These are phyloP conservation scores for Megaceryle torquata DNA, from an alignment of 2,113 vertebrate genomes.

Conservation along the genomic window DNA sequence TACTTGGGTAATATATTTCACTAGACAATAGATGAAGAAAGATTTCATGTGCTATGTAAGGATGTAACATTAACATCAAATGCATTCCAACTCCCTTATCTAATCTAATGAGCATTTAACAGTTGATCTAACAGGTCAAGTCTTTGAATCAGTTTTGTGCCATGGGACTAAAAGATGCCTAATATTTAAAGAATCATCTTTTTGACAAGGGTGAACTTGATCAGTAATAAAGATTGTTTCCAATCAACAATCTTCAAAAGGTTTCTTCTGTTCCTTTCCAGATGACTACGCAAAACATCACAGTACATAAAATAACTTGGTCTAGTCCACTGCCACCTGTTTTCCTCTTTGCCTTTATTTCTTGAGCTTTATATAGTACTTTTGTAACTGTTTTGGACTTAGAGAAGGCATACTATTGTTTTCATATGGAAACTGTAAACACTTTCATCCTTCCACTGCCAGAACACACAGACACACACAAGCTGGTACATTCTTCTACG, in stretches of 20 bases:
- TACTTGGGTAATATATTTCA: neutral
- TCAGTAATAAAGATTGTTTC: slow-evolving; percentile 59
- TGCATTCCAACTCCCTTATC: slow-evolving; percentile 74
- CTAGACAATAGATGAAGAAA: slow-evolving; percentile 43
- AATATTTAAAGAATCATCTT: slow-evolving; percentile 51
- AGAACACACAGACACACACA: neutral
- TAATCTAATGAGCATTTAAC: slow-evolving; percentile 69
- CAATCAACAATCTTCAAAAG: slow-evolving; percentile 67
- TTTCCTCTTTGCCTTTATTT: slow-evolving; percentile 63
- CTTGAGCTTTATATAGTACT: slow-evolving; percentile 63
- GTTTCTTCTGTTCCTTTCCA: slow-evolving; percentile 51
- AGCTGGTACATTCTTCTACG: slow-evolving; percentile 12
- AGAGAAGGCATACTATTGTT: slow-evolving; percentile 55
- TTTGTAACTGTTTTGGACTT: slow-evolving; percentile 47
- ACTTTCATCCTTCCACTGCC: neutral
- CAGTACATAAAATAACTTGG: slow-evolving; percentile 60
- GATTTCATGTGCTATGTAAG: slow-evolving; percentile 13
- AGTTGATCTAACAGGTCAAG: slow-evolving; percentile 50
- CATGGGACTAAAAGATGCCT: slow-evolving; percentile 22
- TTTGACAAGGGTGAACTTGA: slow-evolving; percentile 51
- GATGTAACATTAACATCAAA: slow-evolving; percentile 69
- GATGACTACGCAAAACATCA: slow-evolving; percentile 47
- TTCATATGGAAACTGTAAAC: slow-evolving; percentile 44
- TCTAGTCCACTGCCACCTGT: slow-evolving; percentile 66
- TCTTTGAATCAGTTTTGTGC: slow-evolving; percentile 46